Evolutionary conservation across 2,797 vertebrate genomes (phyloP), one percentile per base, ranked within the genome.

Genomic region (Ficedula albicollis): DNA sequence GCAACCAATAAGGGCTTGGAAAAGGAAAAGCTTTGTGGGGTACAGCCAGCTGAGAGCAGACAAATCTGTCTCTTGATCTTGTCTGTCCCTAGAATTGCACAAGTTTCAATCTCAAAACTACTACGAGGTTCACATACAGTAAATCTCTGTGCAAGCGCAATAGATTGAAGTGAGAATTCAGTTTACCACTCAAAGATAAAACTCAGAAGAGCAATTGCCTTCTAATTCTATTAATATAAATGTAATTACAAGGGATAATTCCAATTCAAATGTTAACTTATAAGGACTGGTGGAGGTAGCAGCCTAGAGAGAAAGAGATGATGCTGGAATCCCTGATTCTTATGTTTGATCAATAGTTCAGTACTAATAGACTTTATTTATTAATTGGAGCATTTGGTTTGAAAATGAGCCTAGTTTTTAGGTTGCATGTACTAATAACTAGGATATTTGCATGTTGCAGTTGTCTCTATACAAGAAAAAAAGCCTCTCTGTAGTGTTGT

Each of bases 131-230:
- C 92, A 72, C 78, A 62, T 59, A 34, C 4, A 83, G 83, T 93
- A 94, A 97, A 96, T 97, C 93, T 96, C 96, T 92, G 89, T 94
- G 93, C 59, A 93, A 89, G 73, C 14, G 23, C 72, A 83, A 74
- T 87, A 94, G 93, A 95, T 95, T 93, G 95, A 96, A 93, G 93
- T 87, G 95, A 97, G 94, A 95, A 85, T 95, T 92, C 95, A 90
- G 96, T 97, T 97, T 97, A 97, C 96, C 93, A 86, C 64, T 85
- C 34, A 87, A 91, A 97, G 94, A 97, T 97, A 97, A 97, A 98
- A 96, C 90, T 87, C 90, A 85, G 89, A 97, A 95, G 93, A 97
- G 89, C 88, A 6, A 93, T 97, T 96, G 77, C 95, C 93, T 97
- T 96, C 89, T 93, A 97, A 95, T 92, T 93, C 91, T 96, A 84